Evolutionary conservation across 2,113 vertebrate species (phyloP), one percentile per base, ranked within the genome.

Genomic region (Agelaius tricolor): DNA sequence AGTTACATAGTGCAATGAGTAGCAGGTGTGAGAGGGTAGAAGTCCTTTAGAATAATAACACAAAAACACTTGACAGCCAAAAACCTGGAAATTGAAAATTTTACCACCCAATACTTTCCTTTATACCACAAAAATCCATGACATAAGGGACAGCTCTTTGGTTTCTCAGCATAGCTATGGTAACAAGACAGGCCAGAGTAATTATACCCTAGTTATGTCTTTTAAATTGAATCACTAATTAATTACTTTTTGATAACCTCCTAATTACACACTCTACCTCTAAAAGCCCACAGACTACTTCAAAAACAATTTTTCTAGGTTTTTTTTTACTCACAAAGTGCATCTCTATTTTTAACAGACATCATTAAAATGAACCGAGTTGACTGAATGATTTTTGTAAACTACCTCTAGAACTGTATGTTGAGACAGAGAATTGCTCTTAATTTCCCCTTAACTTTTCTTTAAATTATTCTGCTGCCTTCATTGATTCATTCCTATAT

Each of bases 101-200:
- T 66, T 69, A 66, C 13, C 43, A 75, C 3, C 9, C 8, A 47
- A 28, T 23, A 58, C 10, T 72, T 78, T 52, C 11, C 15, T 59
- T 79, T 44, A 37, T 14, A 78, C 24, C 26, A 67, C 47, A 80
- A 83, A 84, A 90, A 51, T 35, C 35, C 11, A 59, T 7, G 16
- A 26, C n/a, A 73, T 18, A 47, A 91, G 69, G 17, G 27, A 35
- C 22, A 68, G 20, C 15, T 89, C 44, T 71, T 67, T 16, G 24
- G 14, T 26, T 55, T 73, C 47, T 41, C 1, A 0, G 13, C 9
- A 31, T 17, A 75, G 15, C 22, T 54, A 66, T 0, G 1, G 15
- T 30, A 81, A 75, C 24, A 46, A 67, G 54, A 52, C 6, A 35
- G 41, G 24, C 18, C 27, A 52, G 15, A 75, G 18, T 35, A 94